Conservation (phyloP, 2,797 vertebrate genomes). For the Paguma larvata region DNA sequence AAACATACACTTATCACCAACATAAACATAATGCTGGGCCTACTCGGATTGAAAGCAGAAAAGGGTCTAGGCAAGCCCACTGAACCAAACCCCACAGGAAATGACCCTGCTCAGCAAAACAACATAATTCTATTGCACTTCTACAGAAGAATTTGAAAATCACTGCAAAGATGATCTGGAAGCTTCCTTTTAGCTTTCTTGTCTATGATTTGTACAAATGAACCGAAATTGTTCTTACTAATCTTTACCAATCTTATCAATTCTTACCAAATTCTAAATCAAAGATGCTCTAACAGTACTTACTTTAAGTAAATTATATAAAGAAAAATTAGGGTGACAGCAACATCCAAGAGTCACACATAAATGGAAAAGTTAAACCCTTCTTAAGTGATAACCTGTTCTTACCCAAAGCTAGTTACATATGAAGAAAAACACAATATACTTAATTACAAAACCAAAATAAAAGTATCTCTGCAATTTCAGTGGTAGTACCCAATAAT, state of each 20-base stretch:
- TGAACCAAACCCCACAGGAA: accelerated
- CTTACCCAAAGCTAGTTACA: conserved; percentile 20
- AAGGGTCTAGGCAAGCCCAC: too few species aligned
- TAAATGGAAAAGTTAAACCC: conserved; percentile 38
- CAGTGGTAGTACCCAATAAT: neutral
- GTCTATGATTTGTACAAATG: conserved; percentile 31
- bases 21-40: neutral
- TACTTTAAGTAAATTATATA: conserved; percentile 9
- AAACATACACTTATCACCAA: neutral
- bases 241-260: neutral
- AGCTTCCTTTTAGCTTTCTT: neutral
- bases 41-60: neutral
- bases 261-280: conserved; percentile 51
- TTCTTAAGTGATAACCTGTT: conserved; percentile 3
- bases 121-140: neutral
- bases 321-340: conserved; percentile 31
- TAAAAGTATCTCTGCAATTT: conserved; percentile 60
- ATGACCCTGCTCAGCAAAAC: neutral
- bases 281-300: conserved; percentile 18
- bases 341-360: conserved; percentile 23
- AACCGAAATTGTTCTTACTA: conserved; percentile 40
- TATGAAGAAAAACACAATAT: neutral
- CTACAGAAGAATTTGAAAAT: neutral
- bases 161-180: neutral
- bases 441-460: conserved; percentile 35